Evolutionary conservation across 2,113 vertebrate species (phyloP).

Genomic region (Mugil cephalus): DNA sequence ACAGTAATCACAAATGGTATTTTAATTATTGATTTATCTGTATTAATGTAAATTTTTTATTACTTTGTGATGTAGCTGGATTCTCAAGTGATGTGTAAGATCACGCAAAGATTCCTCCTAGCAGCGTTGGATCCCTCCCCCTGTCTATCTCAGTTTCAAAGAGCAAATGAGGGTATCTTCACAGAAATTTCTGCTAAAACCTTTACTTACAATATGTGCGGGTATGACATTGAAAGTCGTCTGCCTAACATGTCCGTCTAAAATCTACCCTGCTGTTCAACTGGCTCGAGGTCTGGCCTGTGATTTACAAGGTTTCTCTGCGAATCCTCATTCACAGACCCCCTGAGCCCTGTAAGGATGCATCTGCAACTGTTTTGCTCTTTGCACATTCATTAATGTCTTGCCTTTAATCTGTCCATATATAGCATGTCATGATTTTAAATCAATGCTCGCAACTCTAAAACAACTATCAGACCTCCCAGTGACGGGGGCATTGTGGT

Average conservation of each 20-base stretch:
- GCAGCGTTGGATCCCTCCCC: no score
- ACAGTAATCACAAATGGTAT: neutral
- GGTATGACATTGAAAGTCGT: no score
- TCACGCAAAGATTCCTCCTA: no score
- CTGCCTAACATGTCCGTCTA: neutral
- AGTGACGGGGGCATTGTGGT: neutral
- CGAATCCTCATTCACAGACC: slow-evolving; percentile 27
- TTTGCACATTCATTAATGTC: slow-evolving; percentile 15
- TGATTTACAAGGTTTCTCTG: slow-evolving; percentile 40
- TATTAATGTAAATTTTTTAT: neutral
- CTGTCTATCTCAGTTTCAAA: no score
- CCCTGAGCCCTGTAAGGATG: neutral
- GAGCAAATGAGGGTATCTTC: no score
- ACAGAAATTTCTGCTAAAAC: no score
- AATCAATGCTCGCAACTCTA: slow-evolving; percentile 13
- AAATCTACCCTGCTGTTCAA: neutral
- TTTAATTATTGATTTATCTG: neutral
- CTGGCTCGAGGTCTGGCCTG: slow-evolving; percentile 20
- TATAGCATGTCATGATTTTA: slow-evolving; percentile 7
- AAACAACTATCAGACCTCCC: slow-evolving; percentile 20
- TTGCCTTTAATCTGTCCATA: slow-evolving; percentile 22
- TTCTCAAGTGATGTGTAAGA: no score
- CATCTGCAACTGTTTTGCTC: slow-evolving; percentile 39
- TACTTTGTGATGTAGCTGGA: no score
- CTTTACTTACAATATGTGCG: no score